Base-by-base conservation (phyloP, 2,797 vertebrate species). In the Liparis tanakae region DNA sequence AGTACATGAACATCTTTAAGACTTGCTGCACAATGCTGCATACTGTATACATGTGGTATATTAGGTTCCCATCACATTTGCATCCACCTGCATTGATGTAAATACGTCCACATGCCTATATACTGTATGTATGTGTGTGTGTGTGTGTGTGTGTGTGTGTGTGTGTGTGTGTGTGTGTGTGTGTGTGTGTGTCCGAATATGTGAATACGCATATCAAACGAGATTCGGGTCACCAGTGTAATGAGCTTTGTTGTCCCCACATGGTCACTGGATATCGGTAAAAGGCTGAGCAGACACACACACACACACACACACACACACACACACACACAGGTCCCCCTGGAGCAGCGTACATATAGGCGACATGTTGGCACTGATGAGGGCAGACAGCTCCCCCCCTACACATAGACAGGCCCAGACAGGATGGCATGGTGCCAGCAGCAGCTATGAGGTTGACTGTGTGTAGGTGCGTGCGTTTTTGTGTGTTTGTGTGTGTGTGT, bases 311-410 rank as follows among this genome's bases (percentile, higher is more conserved):
- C 71, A 68, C 60, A 82, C 70, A 86, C 67, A 72, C 44, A 70
- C 46, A 62, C 70, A 68, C 60, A 82, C 70, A 85, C 67, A 72
- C 75, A 75, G 84, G 84, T 89, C 81, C 85, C 87, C 89, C 91
- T 74, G 83, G 87, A 88, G 92, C 85, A 78, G 74, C 10, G 41
- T 86, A 87, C 80, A 89, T 90, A 90, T 88, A 92, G 88, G 91
- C 80, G 84, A 92, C 90, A 90, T 93, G 89, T 92, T 92, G 90
- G 83, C 87, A 88, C 87, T 93, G 92, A 94, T 93, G 87, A 89
- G 90, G 92, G 90, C 91, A 92, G 91, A 85, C 88, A 91, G 89
- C 90, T 89, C 76, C 61, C 87, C 88, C 86, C 88, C 82, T 80
- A 81, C 87, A 90, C 83, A 67, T 79, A 88, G 85, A 92, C 88